A percentile compares a stretch with the other conserved stretches of the same genome.
Evolutionary conservation across 1,140 invertebrate species (phyloP).

Genomic region (Wiebesia pumilae): DNA sequence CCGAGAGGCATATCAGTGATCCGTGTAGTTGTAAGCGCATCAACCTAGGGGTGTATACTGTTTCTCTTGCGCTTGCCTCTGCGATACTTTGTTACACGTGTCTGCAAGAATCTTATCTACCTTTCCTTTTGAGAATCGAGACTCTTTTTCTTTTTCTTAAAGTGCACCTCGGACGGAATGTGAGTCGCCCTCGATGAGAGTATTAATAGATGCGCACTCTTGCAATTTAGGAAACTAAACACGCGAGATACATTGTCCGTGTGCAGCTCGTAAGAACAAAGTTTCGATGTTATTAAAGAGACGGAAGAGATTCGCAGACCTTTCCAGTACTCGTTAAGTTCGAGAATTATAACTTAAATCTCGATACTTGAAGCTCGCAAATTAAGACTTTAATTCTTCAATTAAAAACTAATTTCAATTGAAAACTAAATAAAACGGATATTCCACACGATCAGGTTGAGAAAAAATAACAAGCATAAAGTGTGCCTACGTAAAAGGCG

Average conservation of each 20-base stretch:
- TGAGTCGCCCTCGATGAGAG: not conserved
- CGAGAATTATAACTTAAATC: no score
- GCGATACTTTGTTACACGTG: not conserved
- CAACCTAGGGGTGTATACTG: not conserved
- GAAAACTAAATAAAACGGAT: no score
- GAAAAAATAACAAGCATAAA: no score
- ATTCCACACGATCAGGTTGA: no score
- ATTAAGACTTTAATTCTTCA: no score
- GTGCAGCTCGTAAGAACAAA: not conserved
- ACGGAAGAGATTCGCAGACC: no score
- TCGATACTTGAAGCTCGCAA: no score
- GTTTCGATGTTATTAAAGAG: not conserved
- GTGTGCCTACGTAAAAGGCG: no score
- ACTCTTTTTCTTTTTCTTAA: not conserved
- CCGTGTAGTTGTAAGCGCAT: not conserved
- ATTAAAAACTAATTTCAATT: no score
- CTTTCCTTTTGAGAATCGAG: not conserved
- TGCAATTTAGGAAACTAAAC: not conserved
- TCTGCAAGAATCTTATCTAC: not conserved
- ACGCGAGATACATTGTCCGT: not conserved
- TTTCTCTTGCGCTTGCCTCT: not conserved
- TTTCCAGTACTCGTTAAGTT: no score
- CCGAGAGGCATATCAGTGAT: slow-evolving; percentile 16
- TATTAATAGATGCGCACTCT: not conserved
- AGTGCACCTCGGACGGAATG: not conserved